Evolutionary conservation across 2,888 invertebrate genomes (phyloP).

Genomic region (Protophormia terraenovae): DNA sequence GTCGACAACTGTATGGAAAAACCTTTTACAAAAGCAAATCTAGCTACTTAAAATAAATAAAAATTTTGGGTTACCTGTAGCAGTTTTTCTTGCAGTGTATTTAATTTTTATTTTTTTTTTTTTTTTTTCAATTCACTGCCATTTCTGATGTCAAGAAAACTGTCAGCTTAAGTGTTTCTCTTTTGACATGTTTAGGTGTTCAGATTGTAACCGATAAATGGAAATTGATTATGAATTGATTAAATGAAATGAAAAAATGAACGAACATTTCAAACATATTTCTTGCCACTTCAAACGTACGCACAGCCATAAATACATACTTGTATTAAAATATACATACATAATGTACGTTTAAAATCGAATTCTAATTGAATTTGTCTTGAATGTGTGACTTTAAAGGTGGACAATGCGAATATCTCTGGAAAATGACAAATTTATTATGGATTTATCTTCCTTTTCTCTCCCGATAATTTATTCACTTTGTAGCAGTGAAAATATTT

Average conservation of each 20-base stretch:
- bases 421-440: slow-evolving; percentile 55
- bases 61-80: background rate
- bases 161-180: slow-evolving; percentile 69
- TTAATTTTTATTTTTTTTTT: background rate
- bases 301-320: background rate
- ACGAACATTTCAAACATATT: slow-evolving; percentile 6
- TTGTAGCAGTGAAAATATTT: background rate
- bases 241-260: slow-evolving; percentile 29
- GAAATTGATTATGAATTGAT: slow-evolving; percentile 65
- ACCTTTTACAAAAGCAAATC: no score
- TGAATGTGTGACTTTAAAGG: slow-evolving; percentile 36
- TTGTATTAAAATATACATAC: background rate
- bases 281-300: background rate
- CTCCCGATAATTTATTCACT: background rate
- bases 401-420: background rate
- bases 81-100: background rate
- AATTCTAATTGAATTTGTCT: slow-evolving; percentile 41
- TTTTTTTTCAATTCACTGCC: background rate
- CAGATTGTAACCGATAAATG: slow-evolving; percentile 65
- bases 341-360: background rate
- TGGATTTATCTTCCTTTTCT: slow-evolving; percentile 6
- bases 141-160: slow-evolving; percentile 43
- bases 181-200: slow-evolving; percentile 67
- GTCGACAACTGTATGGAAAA: no score
- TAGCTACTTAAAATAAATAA: no score